Conservation (phyloP, 1,140 invertebrate species). For the Philotrypesis tridentata region DNA sequence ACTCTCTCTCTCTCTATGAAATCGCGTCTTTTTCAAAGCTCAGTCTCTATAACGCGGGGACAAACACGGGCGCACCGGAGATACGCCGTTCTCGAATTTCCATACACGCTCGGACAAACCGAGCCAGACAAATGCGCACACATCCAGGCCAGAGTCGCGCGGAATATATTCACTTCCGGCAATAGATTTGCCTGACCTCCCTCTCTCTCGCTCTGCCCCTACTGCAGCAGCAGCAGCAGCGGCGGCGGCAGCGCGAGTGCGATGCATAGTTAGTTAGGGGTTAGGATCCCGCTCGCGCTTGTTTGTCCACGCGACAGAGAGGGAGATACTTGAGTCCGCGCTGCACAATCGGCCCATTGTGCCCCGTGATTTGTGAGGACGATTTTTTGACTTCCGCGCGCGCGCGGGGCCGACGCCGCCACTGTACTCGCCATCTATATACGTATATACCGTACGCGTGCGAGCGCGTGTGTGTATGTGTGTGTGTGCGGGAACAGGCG, state of each 20-base stretch:
- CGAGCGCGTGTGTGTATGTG: conserved; percentile 6
- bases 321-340: conserved; percentile 50
- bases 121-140: conserved; percentile 54
- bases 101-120: conserved; percentile 63
- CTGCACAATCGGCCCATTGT: conserved; percentile 72
- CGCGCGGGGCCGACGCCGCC: conserved; percentile 8
- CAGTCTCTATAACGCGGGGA: neutral
- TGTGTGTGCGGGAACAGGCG: neutral
- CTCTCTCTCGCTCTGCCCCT: conserved; percentile 30
- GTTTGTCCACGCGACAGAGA: conserved; percentile 56
- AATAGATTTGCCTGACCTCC: conserved; percentile 70
- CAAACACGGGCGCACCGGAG: conserved; percentile 31
- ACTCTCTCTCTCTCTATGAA: neutral
- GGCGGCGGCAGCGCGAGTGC: conserved; percentile 56
- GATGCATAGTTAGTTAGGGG: conserved; percentile 68
- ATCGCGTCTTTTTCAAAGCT: conserved; percentile 32
- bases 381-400: conserved; percentile 71
- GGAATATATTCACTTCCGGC: conserved; percentile 72
- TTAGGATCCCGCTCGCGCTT: conserved; percentile 56
- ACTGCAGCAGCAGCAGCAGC: too few species aligned
- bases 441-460: neutral
- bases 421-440: neutral
- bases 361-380: conserved; percentile 71
- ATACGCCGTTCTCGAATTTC: conserved; percentile 67
- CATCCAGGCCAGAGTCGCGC: conserved; percentile 54